A percentile compares a stretch with the other conserved stretches of the same genome.
phyloP scores from a whole-genome alignment of 2,888 invertebrate species.

The Leptinotarsa tumamoca region DNA sequence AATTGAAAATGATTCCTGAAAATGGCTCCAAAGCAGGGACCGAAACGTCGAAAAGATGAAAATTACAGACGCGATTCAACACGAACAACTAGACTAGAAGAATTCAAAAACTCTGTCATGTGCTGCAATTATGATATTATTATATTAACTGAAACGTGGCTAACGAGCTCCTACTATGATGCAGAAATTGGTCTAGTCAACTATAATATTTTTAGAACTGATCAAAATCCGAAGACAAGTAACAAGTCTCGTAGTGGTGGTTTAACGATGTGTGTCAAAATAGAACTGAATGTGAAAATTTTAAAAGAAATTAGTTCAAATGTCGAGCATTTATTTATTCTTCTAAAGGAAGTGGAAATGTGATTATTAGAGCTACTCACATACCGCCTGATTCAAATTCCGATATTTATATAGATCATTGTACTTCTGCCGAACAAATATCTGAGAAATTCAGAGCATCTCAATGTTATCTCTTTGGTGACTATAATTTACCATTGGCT shows the following conservation, averaged over 20 bases:
- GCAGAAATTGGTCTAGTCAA: slow-evolving; percentile 3
- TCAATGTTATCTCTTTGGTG: no score
- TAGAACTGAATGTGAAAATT: slow-evolving; percentile 8
- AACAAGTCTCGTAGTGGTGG: slow-evolving; percentile 18
- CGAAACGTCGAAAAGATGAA: no score
- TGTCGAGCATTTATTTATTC: background rate
- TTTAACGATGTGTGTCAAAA: slow-evolving; percentile 2
- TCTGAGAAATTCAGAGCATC: no score
- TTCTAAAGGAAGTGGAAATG: background rate
- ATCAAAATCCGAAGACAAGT: slow-evolving; percentile 17
- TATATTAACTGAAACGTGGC: background rate
- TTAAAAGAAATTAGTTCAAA: background rate
- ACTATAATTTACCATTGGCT: no score
- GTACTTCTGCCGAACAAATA: no score
- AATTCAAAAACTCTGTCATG: no score
- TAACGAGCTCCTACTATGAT: slow-evolving; percentile 8
- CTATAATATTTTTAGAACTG: slow-evolving; percentile 14
- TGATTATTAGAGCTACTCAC: slow-evolving; percentile 16
- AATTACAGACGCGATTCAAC: no score
- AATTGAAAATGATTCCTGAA: no score
- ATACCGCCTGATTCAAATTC: slow-evolving; percentile 6
- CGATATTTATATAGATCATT: background rate
- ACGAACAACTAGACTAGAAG: no score
- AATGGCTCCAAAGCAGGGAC: no score
- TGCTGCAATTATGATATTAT: no score